Evolutionary conservation across 1,140 invertebrate species (phyloP).

Genomic region (Heliothis subflexa): DNA sequence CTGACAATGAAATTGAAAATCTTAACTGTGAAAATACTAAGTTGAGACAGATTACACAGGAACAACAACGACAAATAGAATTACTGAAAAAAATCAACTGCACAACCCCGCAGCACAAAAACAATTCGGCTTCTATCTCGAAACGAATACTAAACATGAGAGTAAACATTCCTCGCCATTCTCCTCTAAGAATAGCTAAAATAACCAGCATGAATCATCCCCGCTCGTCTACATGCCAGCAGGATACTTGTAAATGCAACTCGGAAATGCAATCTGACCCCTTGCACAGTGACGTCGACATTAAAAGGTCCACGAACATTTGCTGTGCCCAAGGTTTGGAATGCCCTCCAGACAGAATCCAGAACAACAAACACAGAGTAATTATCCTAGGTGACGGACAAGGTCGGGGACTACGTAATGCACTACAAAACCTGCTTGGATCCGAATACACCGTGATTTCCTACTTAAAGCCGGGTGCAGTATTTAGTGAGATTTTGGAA

Average conservation of each 20-base stretch:
- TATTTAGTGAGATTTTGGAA: background rate
- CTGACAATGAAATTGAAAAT: constrained; percentile 1
- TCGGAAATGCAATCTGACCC: too few relatives aligned
- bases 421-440: background rate
- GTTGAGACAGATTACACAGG: background rate
- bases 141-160: background rate
- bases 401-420: background rate
- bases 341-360: background rate
- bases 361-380: background rate
- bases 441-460: background rate
- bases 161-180: background rate
- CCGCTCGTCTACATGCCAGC: too few relatives aligned
- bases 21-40: background rate
- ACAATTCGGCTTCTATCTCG: background rate
- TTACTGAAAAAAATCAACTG: background rate
- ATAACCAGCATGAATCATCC: too few relatives aligned
- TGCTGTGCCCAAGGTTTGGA: too few relatives aligned
- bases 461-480: background rate
- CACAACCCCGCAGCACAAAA: background rate
- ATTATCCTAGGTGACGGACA: constrained; percentile 4
- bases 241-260: too few relatives aligned
- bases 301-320: too few relatives aligned
- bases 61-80: constrained; percentile 5
- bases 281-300: too few relatives aligned
- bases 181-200: too few relatives aligned